Conservation (phyloP, 2,888 invertebrate genomes). For the Xiphydria camelus region DNA sequence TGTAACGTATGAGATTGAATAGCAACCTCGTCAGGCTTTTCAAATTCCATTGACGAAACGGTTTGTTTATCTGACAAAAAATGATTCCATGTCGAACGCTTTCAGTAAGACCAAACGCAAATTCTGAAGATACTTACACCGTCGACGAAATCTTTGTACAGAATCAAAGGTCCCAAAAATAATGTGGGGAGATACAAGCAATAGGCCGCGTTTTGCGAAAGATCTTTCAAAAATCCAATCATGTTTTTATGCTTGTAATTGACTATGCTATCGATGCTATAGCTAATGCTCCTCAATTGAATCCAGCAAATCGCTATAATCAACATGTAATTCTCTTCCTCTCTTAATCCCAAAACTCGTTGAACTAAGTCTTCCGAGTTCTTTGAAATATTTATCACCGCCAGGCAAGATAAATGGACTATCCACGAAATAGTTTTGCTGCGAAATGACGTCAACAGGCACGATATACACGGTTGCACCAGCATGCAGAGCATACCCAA, state of each 20-base stretch:
- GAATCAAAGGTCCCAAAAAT: conserved; percentile 81
- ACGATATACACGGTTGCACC: conserved; percentile 63
- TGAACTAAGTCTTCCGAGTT: conserved; percentile 59
- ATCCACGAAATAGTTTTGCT: conserved; percentile 63
- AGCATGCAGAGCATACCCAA: conserved; percentile 60
- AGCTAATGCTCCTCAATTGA: conserved; percentile 77
- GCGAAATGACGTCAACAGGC: conserved; percentile 59
- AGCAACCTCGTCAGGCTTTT: conserved; percentile 29
- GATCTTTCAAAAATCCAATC: conserved; percentile 56
- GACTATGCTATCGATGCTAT: conserved; percentile 64
- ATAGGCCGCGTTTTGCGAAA: conserved; percentile 66
- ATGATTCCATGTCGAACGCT: neutral
- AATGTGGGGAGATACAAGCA: conserved; percentile 82
- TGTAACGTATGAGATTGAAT: conserved; percentile 60
- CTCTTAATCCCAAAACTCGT: conserved; percentile 56
- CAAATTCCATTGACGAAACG: conserved; percentile 49
- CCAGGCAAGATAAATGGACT: conserved; percentile 60
- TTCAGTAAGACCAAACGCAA: neutral
- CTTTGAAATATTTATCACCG: conserved; percentile 61
- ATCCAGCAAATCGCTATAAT: conserved; percentile 70
- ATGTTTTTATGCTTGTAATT: conserved; percentile 42
- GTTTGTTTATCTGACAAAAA: conserved; percentile 44
- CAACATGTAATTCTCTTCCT: conserved; percentile 63
- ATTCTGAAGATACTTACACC: conserved; percentile 53
- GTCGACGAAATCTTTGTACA: conserved; percentile 70